Base-by-base conservation (phyloP, 2,888 invertebrate species). In the Chymomyza fuscimana region DNA sequence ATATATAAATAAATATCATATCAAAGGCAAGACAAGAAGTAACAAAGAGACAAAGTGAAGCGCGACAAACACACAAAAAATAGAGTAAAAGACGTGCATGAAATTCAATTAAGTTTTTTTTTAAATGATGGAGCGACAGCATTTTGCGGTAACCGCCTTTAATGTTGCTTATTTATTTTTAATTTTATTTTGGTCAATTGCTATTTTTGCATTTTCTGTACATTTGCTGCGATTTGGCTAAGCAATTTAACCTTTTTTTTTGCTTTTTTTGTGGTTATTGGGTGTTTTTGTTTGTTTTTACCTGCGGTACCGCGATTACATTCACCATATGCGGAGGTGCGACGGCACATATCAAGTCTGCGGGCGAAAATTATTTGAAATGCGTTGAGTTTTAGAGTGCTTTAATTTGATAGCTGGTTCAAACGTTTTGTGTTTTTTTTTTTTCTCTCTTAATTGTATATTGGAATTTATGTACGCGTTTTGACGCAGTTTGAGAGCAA, bases 311-410 rank as follows among this genome's bases (percentile, higher is more conserved):
- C 98, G 94, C 97, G 96, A 96, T 98, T 98, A 96, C 98, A 98
- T 93, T 96, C 95, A 93, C 97, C 97, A 94, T 96, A 96, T 93
- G 96, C 96, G 94, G 95, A 96, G 94, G 97, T 96, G 94, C 97
- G 95, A 94, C 98, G 96, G 96, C 98, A 98, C 97, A 98, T 98
- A 96, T 98, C 98, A 95, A 98, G 96, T 96, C 97, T 97, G 97
- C 93, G 96, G 96, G 80, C 84, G 89, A 87, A 86, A 88, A 82
- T 86, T 72, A 70, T 80, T 81, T 70, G 77, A 84, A 86, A 84
- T 87, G 80, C 86, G 86, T 87, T 71, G 78, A 86, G 50, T 46
- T 58, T 65, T 81, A 92, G 76, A 81, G 77, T 50, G 56, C 64
- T 66, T 73, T 65, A 66, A 36, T 72, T 61, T 63, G 65, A 63